Base-by-base conservation (phyloP, 2,888 invertebrate genomes). In the Torymus texanus region DNA sequence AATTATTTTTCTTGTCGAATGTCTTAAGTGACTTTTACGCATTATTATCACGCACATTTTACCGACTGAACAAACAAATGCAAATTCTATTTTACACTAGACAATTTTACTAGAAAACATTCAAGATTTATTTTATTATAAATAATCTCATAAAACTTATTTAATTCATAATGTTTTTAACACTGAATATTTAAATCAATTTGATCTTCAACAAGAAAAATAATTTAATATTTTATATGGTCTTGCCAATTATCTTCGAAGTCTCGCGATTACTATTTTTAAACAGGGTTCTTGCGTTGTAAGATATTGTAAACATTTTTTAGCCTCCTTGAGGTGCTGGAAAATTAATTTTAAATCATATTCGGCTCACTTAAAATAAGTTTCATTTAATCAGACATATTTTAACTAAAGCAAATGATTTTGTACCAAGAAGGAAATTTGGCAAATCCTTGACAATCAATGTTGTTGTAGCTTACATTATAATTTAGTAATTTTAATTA, bases 161-260 rank as follows among this genome's bases (percentile, higher is more conserved):
- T 41, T 41, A 41, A 41, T 41, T 41, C 41, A 41, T 41, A 41
- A 41, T 41, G 41, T 41, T 55, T 67, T 55, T 67, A 56, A 67
- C 18, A 24, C 55, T 67, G 10, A 13, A 14, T 62, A 24, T 24
- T 24, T 14, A 62, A 62, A 53, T 29, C n/a, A n/a, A 29, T 8
- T n/a, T 59, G 4, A 55, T 29, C 41, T 41, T 75, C 65, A 21
- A 65, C 61, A 50, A 55, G 66, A 70, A 70, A 74, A 74, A 68
- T 66, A 75, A 75, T 75, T 70, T 16, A 41, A 16, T 12, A 56
- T 21, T 56, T n/a, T 53, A 51, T 73, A n/a, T 67, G 53, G 51
- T 81, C 81, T 81, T 81, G 81, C 81, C 81, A 79, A 78, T 81
- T 55, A 75, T 76, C 51, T 61, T 73, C 65, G 29, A 18, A 59